Evolutionary conservation across 2,113 vertebrate genomes (phyloP).

Genomic region (Hippocampus abdominalis): DNA sequence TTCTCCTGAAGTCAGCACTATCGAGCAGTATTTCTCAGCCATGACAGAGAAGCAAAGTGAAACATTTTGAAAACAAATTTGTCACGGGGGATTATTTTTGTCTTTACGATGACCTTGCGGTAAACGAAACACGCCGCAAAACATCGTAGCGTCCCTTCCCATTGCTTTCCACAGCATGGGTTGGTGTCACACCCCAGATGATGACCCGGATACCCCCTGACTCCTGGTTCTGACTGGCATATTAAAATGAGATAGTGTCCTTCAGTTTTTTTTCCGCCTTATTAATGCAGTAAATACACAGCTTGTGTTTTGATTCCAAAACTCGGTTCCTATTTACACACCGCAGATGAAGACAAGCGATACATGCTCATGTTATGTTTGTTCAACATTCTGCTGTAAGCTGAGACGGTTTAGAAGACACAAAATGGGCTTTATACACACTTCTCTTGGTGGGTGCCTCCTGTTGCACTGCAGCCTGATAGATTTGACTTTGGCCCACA

Average conservation of each 20-base stretch:
- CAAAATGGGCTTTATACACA: conserved; percentile 45
- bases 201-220: conserved; percentile 30
- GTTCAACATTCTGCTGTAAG: conserved; percentile 31
- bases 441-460: conserved; percentile 32
- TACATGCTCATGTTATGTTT: conserved; percentile 10
- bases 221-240: conserved; percentile 27
- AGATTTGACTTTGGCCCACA: conserved; percentile 64
- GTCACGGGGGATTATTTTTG: conserved; percentile 70
- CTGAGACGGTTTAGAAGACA: conserved; percentile 27
- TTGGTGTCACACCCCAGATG: conserved; percentile 41
- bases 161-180: conserved; percentile 43
- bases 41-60: conserved; percentile 69
- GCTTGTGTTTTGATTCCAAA: conserved; percentile 31
- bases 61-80: conserved; percentile 74
- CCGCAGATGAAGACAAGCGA: conserved; percentile 20
- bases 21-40: conserved; percentile 56
- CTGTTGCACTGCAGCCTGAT: conserved; percentile 58
- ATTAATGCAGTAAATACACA: conserved; percentile 14
- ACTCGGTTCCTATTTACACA: conserved; percentile 26
- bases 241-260: conserved; percentile 38
- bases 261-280: conserved; percentile 12
- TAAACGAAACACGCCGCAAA: conserved; percentile 66
- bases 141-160: conserved; percentile 59
- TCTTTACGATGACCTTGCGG: conserved; percentile 74
- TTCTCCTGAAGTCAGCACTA: conserved; percentile 67